Evolutionary conservation across 1,140 invertebrate genomes (phyloP).

Genomic region (Micrasema longulum): DNA sequence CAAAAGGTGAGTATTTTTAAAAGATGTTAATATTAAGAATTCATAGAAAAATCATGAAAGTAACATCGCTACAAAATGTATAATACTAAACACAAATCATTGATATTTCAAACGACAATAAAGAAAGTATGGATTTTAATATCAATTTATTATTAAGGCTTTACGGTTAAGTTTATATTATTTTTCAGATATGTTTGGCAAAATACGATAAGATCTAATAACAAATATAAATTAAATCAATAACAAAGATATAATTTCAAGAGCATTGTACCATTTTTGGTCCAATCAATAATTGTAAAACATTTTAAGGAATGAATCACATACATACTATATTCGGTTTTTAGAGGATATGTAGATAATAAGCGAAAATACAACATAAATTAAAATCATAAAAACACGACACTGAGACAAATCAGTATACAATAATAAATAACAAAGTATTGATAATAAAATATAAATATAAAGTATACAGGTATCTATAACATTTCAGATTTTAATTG

Average conservation of each 20-base stretch:
- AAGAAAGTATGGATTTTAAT: too few relatives aligned
- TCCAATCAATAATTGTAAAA: conserved; percentile 28
- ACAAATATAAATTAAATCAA: conserved; percentile 39
- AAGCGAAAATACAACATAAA: too few relatives aligned
- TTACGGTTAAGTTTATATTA: too few relatives aligned
- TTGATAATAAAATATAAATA: conserved; percentile 5
- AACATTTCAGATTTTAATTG: too few relatives aligned
- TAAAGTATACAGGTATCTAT: background rate
- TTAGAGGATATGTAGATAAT: too few relatives aligned
- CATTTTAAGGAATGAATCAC: conserved; percentile 27
- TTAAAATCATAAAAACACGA: conserved; percentile 17
- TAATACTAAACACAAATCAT: too few relatives aligned
- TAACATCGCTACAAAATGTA: too few relatives aligned
- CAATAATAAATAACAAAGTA: conserved; percentile 4
- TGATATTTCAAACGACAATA: too few relatives aligned
- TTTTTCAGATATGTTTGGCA: too few relatives aligned
- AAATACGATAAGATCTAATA: conserved; percentile 6
- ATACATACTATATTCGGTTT: too few relatives aligned
- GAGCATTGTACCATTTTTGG: conserved; percentile 25
- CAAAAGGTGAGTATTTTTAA: background rate
- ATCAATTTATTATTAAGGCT: too few relatives aligned
- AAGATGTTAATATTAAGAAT: background rate
- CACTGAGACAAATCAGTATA: background rate
- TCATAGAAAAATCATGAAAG: background rate
- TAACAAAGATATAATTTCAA: conserved; percentile 42